phyloP scores from a whole-genome alignment of 2,888 invertebrate species.

The Caenorhabditis japonica region DNA sequence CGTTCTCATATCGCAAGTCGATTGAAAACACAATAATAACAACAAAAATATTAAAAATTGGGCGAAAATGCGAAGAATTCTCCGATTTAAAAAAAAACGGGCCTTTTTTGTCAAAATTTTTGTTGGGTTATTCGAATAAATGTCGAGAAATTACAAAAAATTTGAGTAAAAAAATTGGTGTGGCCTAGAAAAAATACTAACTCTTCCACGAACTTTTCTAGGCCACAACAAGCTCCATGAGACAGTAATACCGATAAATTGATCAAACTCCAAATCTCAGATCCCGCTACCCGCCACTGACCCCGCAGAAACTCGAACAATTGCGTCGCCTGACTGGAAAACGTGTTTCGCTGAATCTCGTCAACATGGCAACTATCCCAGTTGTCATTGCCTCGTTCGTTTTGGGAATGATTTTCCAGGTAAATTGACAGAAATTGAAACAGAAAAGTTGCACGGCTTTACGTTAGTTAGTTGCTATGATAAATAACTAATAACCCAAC shows the following conservation, averaged over 20 bases:
- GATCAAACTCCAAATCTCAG: slow-evolving; percentile 31
- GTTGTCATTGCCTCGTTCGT: slow-evolving; percentile 58
- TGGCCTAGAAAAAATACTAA: too few species aligned
- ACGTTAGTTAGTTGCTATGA: neutral
- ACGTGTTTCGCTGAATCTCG: slow-evolving; percentile 48
- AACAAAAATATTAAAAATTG: too few species aligned
- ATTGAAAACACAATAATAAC: too few species aligned
- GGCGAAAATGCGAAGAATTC: too few species aligned
- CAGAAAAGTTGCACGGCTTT: neutral
- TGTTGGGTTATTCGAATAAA: neutral
- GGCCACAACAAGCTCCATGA: too few species aligned
- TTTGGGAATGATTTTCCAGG: slow-evolving; percentile 64
- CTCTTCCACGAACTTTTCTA: too few species aligned
- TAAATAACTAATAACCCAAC: slow-evolving; percentile 10
- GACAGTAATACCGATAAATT: too few species aligned
- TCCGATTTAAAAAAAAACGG: too few species aligned
- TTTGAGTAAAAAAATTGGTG: too few species aligned
- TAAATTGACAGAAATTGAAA: slow-evolving; percentile 16
- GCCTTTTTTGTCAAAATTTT: too few species aligned
- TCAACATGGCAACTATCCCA: slow-evolving; percentile 53
- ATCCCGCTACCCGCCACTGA: slow-evolving; percentile 70
- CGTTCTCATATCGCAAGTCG: too few species aligned
- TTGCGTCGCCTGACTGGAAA: slow-evolving; percentile 64
- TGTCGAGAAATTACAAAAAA: too few species aligned
- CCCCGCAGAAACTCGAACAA: slow-evolving; percentile 63